Percentiles rank a stretch among this genome's conserved stretches.
Evolutionary conservation across 2,113 vertebrate species (phyloP).

Genomic region (Vombatus ursinus): DNA sequence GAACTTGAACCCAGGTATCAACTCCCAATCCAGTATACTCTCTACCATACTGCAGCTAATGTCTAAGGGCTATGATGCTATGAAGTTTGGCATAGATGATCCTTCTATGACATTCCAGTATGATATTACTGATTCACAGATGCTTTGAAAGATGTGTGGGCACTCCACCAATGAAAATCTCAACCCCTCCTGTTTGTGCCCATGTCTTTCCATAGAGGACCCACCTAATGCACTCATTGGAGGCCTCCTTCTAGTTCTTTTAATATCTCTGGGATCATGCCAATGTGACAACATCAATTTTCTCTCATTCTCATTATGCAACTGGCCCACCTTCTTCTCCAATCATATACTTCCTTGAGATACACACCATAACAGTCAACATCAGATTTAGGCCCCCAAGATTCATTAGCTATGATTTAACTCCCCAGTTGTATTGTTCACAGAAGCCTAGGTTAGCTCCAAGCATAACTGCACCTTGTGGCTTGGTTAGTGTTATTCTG

Average conservation of each 20-base stretch:
- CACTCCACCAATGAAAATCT: background rate
- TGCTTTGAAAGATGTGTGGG: background rate
- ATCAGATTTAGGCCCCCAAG: background rate
- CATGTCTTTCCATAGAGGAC: background rate
- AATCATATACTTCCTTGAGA: background rate
- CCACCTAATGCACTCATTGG: background rate
- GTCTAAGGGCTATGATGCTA: background rate
- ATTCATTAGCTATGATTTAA: background rate
- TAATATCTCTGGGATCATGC: background rate
- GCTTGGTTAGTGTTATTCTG: conserved; percentile 42
- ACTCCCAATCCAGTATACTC: background rate
- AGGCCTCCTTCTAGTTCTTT: background rate
- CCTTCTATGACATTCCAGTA: background rate
- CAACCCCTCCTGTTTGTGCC: background rate
- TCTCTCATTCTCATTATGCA: background rate
- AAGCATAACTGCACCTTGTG: background rate
- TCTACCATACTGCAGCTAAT: background rate
- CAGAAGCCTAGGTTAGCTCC: conserved; percentile 21
- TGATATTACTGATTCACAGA: background rate
- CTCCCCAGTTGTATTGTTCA: background rate
- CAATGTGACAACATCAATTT: background rate
- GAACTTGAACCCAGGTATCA: background rate
- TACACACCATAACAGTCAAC: background rate
- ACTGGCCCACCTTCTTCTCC: no score
- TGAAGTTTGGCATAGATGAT: background rate